Evolutionary conservation across 2,888 invertebrate species (phyloP), one percentile per base, ranked within the genome.

Genomic region (Chydorus sphaericus): DNA sequence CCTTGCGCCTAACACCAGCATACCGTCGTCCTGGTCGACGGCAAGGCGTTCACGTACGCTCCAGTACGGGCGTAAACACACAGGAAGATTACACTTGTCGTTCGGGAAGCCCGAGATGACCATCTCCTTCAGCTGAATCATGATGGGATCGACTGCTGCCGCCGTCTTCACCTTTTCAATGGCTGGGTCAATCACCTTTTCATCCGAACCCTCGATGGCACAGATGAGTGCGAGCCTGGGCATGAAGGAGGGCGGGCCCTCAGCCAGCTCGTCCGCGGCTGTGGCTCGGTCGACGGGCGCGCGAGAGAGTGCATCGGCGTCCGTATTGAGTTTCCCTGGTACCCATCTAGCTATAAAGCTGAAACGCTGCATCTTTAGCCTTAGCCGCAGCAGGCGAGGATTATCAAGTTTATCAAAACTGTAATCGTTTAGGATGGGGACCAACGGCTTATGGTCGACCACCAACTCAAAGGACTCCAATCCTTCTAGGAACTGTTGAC

Each of bases 251-350:
- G 28, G 26, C 1, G 52, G 11, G 18, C 50, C 50, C 5, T 50
- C 50, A n/a, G 29, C 28, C 30, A 49, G 49, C 28, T 49, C 29
- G 26, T 51, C 33, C 33, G 30, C 16, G 18, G 33, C n/a, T 14
- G 51, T 51, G n/a, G 33, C 33, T 18, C 16, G 26, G 16, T 29
- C n/a, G n/a, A 38, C 30, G 20, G 58, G 57, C 3, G 55, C 53
- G 14, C 57, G n/a, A 18, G 48, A 55, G 26, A 56, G 38, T 18
- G 57, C 55, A 16, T 57, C 57, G 8, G 57, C 38, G 36, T 48
- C 38, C n/a, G 7, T 16, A 44, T 56, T 53, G 4, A 31, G 28
- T 14, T 55, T 48, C 11, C 55, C 55, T 30, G 33, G 48, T 4
- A 50, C 29, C 49, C 36, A 57, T 2, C 36, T 39, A 8, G 57